phyloP scores from a whole-genome alignment of 2,113 vertebrate genomes.

The Himantopus leucocephalus region DNA sequence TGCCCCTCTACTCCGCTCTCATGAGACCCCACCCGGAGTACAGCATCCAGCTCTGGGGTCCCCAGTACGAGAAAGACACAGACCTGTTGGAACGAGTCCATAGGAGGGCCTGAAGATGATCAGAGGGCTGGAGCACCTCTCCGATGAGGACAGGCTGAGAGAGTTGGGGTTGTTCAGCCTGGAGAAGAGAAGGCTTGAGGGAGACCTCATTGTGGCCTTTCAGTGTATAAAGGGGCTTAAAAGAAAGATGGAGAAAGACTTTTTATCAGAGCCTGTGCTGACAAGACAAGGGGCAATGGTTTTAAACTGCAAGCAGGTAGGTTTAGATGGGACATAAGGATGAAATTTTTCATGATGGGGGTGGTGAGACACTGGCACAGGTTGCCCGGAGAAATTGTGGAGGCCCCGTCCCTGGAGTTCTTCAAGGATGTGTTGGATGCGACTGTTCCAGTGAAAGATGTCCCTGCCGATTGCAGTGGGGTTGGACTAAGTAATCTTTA shows the following conservation, averaged over 20 bases:
- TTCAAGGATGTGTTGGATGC: background rate
- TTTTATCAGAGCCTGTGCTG: background rate
- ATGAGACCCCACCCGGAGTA: background rate
- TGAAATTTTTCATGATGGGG: background rate
- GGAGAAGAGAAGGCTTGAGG: background rate
- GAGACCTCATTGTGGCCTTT: background rate
- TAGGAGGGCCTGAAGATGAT: background rate
- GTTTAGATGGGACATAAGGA: background rate
- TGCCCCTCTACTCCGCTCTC: background rate
- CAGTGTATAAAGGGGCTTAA: background rate
- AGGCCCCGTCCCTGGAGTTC: background rate
- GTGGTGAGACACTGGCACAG: background rate
- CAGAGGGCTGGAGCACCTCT: background rate
- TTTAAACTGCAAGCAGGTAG: background rate
- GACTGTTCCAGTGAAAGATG: background rate
- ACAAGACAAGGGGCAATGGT: background rate
- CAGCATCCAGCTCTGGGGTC: rapidly evolving
- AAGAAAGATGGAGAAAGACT: background rate
- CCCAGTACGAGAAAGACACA: too few relatives aligned
- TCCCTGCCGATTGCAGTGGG: background rate
- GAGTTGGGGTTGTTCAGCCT: background rate
- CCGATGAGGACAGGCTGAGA: background rate
- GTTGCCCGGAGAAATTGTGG: background rate
- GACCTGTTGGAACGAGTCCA: background rate
- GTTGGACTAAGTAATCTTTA: background rate